Conservation (phyloP, 2,797 vertebrate species). For the Cryptoprocta ferox region DNA sequence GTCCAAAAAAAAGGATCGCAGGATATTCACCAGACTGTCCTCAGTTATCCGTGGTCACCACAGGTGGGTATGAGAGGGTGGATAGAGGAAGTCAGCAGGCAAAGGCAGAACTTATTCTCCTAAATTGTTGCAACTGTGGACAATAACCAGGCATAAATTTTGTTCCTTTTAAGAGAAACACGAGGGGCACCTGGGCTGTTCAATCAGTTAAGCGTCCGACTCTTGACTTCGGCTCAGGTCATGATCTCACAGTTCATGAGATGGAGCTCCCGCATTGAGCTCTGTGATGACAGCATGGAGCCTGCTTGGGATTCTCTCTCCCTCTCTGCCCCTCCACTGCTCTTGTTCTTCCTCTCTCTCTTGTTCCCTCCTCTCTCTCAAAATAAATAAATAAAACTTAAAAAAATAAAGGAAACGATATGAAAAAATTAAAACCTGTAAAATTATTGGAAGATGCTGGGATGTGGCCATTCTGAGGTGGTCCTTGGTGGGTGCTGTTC, state of each 20-base stretch:
- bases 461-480: not conserved
- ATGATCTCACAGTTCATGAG: too few species aligned
- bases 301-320: too few species aligned
- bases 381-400: too few species aligned
- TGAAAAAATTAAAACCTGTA: not conserved
- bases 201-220: too few species aligned
- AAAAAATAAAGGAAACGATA: not conserved
- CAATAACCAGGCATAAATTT: not conserved
- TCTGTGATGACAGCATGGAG: too few species aligned
- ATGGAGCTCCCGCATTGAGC: too few species aligned
- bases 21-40: not conserved
- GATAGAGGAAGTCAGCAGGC: not conserved
- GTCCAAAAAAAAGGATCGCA: not conserved
- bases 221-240: too few species aligned
- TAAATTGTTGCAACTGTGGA: not conserved
- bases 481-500: not conserved
- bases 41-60: accelerated
- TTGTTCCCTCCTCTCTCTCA: too few species aligned
- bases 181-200: not conserved
- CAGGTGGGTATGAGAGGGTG: too few species aligned
- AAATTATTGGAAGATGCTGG: not conserved
- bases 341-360: too few species aligned
- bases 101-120: not conserved
- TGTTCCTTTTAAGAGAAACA: not conserved
- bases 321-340: too few species aligned